Evolutionary conservation across 2,888 invertebrate species (phyloP).

Genomic region (Diaperis boleti): DNA sequence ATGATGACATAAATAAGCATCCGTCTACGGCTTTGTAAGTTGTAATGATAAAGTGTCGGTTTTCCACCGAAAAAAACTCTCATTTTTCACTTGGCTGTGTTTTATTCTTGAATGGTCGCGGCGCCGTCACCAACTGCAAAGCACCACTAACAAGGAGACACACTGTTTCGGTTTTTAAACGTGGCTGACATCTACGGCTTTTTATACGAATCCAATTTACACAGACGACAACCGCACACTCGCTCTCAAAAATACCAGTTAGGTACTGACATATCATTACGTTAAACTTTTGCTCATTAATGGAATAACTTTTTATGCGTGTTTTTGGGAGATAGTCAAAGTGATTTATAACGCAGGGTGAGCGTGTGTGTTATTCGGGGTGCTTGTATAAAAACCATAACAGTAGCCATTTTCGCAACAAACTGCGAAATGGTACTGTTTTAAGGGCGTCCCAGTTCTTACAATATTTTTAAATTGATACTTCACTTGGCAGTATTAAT

Average conservation of each 20-base stretch:
- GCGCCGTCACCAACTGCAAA: slow-evolving; percentile 12
- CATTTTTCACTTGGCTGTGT: slow-evolving; percentile 26
- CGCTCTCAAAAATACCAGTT: background rate
- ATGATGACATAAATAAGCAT: slow-evolving; percentile 24
- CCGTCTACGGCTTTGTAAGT: slow-evolving; percentile 20
- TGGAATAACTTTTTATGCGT: background rate
- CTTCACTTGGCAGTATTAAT: no score
- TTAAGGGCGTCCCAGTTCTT: no score
- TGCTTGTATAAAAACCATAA: no score
- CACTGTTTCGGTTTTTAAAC: slow-evolving; percentile 23
- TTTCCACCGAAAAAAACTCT: slow-evolving; percentile 20
- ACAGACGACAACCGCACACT: background rate
- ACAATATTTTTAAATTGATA: no score
- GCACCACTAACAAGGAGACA: slow-evolving; percentile 25
- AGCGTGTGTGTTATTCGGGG: no score
- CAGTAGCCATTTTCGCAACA: no score
- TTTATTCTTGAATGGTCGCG: slow-evolving; percentile 15
- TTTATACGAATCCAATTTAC: slow-evolving; percentile 17
- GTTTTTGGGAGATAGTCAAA: no score
- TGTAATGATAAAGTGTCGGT: slow-evolving; percentile 13
- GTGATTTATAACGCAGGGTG: no score
- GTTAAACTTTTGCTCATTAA: background rate
- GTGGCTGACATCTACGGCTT: slow-evolving; percentile 10
- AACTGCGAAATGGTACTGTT: no score
- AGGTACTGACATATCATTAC: slow-evolving; percentile 4